Evolutionary conservation across 2,113 vertebrate genomes (phyloP), one percentile per base, ranked within the genome.

Genomic region (Rhodinocichla rosea): DNA sequence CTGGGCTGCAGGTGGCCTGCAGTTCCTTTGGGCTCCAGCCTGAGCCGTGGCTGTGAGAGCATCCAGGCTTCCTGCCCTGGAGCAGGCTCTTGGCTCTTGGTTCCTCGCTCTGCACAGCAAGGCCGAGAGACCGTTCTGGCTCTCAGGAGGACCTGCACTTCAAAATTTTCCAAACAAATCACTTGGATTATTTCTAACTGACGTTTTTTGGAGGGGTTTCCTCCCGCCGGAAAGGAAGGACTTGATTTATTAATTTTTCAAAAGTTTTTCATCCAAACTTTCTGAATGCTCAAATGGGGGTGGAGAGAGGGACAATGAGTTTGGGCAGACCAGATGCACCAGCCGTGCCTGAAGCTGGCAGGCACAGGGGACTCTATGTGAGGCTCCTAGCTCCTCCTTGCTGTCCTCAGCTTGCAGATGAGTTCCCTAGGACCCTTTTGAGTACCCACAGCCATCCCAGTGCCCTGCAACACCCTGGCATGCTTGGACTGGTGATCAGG

Each of bases 101-200:
- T 35, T 95, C 27, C 89, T 87, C 73, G 76, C 94, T 89, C 55
- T 23, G 35, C 64, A 93, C 35, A 90, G 33, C 0, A 21, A 88
- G 79, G 79, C 63, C 0, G 1, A 83, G 71, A 94, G 88, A 56
- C 73, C 0, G 6, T 87, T 79, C 68, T 81, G 83, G 91, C 89
- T 92, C 94, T 89, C 0, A 0, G 62, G 65, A 91, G 83, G 83
- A 94, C 73, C 80, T 24, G 35, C 2, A 19, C 83, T 92, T 78
- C 83, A 64, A 70, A 64, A 84, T 92, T 95, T 96, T 96, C 92
- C 91, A 94, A 89, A 94, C 86, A 95, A 91, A 92, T 95, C 87
- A 92, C 62, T 92, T 37, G 64, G 92, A 87, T 94, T 83, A 78
- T 94, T 94, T 92, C 73, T 93, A 93, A 68, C 89, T 90, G 92